A percentile compares a stretch with the other conserved stretches of the same genome.
These are phyloP conservation scores for Aphidoletes aphidimyza DNA, from an alignment of 2,888 invertebrate genomes.

Conservation along the genomic window DNA sequence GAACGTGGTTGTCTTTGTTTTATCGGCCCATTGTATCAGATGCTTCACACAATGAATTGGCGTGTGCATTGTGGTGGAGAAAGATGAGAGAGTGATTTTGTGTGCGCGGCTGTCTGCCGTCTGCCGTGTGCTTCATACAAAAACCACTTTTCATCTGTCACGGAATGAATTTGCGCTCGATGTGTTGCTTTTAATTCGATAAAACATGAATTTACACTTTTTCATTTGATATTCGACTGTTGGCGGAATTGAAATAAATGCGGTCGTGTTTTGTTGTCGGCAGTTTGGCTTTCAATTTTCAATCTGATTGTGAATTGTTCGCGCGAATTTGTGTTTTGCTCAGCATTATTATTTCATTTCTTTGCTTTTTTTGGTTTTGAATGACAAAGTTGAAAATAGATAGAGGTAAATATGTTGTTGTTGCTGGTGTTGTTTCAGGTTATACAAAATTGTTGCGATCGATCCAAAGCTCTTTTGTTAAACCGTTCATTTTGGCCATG, in stretches of 20 bases:
- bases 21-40: not conserved
- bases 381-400: not conserved
- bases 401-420: not conserved
- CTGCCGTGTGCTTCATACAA: not conserved
- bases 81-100: conserved; percentile 9
- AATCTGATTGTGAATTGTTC: not conserved
- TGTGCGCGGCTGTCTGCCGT: no score
- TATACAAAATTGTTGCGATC: conserved; percentile 1
- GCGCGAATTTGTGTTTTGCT: not conserved
- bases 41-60: not conserved
- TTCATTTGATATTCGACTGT: not conserved
- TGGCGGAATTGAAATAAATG: not conserved
- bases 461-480: not conserved
- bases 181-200: not conserved
- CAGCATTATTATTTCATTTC: not conserved
- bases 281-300: not conserved
- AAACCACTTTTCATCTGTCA: not conserved
- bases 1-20: not conserved
- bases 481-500: not conserved
- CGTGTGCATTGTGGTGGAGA: conserved; percentile 6
- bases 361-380: not conserved
- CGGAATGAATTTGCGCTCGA: not conserved
- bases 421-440: not conserved
- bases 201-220: conserved; percentile 18
- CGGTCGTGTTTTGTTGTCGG: not conserved